phyloP scores from a whole-genome alignment of 2,113 vertebrate genomes.

The Ploceus nigricollis region DNA sequence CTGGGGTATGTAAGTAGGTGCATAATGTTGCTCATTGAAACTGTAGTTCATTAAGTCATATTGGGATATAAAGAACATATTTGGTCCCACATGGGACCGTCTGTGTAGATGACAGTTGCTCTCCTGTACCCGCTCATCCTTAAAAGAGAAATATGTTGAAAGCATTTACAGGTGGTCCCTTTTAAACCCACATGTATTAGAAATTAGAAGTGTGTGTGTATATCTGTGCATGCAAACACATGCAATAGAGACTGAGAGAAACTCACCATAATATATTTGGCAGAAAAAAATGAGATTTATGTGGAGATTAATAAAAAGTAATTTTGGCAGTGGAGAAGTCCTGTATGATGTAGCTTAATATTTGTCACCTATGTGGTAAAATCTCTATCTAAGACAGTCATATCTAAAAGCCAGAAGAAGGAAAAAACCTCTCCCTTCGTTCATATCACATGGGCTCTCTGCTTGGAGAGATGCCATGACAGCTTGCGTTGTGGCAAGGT shows the following conservation, averaged over 20 bases:
- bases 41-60: background rate
- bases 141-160: background rate
- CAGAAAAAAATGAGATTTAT: background rate
- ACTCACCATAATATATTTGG: background rate
- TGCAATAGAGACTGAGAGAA: background rate
- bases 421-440: background rate
- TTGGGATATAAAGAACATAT: background rate
- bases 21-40: background rate
- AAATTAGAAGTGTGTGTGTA: fast-evolving
- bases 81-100: background rate
- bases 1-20: background rate
- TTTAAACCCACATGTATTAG: background rate
- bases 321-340: background rate
- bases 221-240: background rate
- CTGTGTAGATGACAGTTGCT: background rate
- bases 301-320: background rate
- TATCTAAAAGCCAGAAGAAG: background rate
- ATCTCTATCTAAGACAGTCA: background rate
- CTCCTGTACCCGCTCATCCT: background rate
- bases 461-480: background rate
- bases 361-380: background rate
- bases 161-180: background rate
- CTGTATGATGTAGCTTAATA: background rate
- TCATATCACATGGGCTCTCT: background rate
- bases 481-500: background rate